phyloP scores from a whole-genome alignment of 2,797 vertebrate genomes.

The Coendou prehensilis region DNA sequence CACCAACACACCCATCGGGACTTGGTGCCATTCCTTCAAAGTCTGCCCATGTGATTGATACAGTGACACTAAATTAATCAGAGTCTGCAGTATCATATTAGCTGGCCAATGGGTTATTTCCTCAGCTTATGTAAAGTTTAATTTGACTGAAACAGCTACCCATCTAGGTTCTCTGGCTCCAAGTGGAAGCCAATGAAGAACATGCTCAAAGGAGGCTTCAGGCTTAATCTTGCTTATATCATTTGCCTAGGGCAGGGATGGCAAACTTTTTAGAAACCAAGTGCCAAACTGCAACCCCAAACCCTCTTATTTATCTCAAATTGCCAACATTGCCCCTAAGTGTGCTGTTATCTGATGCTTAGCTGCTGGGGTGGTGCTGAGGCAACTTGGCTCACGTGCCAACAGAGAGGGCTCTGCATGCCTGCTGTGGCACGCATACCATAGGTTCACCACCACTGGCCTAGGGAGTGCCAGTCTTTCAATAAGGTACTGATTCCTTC shows the following conservation, averaged over 20 bases:
- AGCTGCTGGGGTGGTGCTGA: neutral
- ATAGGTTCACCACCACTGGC: neutral
- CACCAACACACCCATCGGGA: neutral
- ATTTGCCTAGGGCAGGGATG: neutral
- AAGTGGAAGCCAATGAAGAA: neutral
- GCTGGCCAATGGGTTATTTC: neutral
- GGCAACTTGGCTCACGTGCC: neutral
- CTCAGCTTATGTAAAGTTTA: neutral
- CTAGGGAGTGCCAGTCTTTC: neutral
- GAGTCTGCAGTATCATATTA: neutral
- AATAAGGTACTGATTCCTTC: neutral
- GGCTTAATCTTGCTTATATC: neutral
- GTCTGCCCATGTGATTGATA: neutral
- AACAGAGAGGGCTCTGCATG: neutral
- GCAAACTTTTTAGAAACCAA: neutral
- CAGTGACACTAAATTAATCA: neutral
- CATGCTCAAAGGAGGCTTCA: neutral
- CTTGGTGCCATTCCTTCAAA: neutral
- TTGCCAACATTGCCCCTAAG: neutral
- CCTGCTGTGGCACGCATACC: neutral
- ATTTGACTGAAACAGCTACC: neutral
- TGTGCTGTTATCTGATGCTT: neutral
- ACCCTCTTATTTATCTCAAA: neutral
- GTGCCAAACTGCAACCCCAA: neutral
- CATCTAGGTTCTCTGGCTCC: neutral